Evolutionary conservation across 2,797 vertebrate genomes (phyloP).

Genomic region (Falco rusticolus): DNA sequence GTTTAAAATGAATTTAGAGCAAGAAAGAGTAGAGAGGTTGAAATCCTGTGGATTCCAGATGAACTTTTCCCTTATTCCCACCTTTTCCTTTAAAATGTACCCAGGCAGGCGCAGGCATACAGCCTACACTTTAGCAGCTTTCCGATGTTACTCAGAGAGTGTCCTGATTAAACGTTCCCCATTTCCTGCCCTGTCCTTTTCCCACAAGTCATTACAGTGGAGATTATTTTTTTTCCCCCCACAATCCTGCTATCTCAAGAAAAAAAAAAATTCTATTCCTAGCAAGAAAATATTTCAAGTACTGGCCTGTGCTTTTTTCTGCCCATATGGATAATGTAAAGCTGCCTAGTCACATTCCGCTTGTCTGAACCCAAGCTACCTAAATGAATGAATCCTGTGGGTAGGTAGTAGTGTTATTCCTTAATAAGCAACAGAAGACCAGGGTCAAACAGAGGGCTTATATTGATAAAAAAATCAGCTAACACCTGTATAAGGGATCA

Average conservation of each 20-base stretch:
- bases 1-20: not conserved
- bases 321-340: not conserved
- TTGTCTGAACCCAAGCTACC: not conserved
- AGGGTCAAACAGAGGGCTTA: not conserved
- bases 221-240: not conserved
- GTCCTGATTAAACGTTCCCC: not conserved
- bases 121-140: not conserved
- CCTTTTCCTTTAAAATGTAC: not conserved
- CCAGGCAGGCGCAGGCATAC: not conserved
- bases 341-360: not conserved
- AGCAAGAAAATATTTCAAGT: not conserved
- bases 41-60: not conserved
- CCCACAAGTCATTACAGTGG: not conserved
- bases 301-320: not conserved
- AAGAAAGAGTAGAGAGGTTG: not conserved
- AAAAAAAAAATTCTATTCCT: not conserved
- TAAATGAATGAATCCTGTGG: not conserved
- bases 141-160: not conserved
- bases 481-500: not conserved
- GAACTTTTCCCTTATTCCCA: not conserved
- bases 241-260: not conserved
- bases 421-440: not conserved
- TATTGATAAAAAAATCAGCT: not conserved
- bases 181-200: not conserved
- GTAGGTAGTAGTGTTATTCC: not conserved